Evolutionary conservation across 2,797 vertebrate species (phyloP).

Genomic region (Helarctos malayanus): DNA sequence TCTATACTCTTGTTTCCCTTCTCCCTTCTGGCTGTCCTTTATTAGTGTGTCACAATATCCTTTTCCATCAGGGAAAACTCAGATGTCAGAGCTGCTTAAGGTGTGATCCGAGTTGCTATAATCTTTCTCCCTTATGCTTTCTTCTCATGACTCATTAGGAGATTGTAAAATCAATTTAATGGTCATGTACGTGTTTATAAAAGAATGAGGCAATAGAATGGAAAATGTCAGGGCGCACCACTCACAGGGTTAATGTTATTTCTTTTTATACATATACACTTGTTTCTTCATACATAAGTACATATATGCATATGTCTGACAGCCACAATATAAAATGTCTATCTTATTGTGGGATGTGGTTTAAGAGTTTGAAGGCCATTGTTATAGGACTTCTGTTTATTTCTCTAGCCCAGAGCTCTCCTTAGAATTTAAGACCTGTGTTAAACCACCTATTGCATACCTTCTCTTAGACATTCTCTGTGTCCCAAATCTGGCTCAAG

Average conservation of each 20-base stretch:
- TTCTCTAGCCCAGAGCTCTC: not conserved
- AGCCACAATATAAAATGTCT: not conserved
- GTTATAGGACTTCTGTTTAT: not conserved
- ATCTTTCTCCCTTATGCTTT: not conserved
- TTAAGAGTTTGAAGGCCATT: slow-evolving; percentile 7
- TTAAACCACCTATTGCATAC: not conserved
- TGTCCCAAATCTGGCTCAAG: slow-evolving; percentile 8
- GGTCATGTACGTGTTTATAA: slow-evolving; percentile 16
- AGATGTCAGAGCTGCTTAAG: not conserved
- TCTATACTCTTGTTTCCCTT: not conserved
- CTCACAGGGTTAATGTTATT: not conserved
- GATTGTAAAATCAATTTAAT: not conserved
- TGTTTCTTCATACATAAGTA: not conserved
- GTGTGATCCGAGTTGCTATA: not conserved
- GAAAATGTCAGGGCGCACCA: not conserved
- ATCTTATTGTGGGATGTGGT: not conserved
- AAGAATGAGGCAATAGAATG: slow-evolving; percentile 11
- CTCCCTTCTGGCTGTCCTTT: not conserved
- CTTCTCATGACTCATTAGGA: slow-evolving; percentile 35
- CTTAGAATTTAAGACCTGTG: not conserved
- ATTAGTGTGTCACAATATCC: not conserved
- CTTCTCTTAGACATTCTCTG: slow-evolving; percentile 24
- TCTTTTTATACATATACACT: not conserved
- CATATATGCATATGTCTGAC: not conserved
- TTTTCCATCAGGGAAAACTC: slow-evolving; percentile 19